These are phyloP conservation scores for Zalophus californianus DNA, from an alignment of 2,797 vertebrate genomes.

Conservation along the genomic window DNA sequence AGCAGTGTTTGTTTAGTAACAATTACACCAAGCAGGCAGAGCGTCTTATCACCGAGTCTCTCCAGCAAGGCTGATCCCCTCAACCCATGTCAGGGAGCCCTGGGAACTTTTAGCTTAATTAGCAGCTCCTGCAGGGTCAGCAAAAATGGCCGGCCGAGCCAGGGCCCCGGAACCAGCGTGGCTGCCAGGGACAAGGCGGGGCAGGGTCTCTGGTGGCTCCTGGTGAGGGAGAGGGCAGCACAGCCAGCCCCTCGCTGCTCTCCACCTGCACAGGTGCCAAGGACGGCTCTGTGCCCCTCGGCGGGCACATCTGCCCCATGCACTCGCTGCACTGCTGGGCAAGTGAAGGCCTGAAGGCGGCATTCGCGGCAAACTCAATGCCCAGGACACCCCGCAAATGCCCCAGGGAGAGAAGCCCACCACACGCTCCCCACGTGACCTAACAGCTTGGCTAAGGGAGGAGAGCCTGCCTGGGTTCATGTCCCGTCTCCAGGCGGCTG, in stretches of 20 bases:
- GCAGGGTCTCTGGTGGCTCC: neutral
- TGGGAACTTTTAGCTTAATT: conserved; percentile 75
- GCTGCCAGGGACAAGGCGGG: neutral
- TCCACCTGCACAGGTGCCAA: accelerated
- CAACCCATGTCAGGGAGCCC: conserved; percentile 70
- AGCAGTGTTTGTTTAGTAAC: conserved; percentile 69
- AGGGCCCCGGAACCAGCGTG: neutral
- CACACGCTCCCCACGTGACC: accelerated
- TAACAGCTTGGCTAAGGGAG: accelerated
- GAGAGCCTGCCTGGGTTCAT: accelerated
- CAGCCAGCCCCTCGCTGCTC: accelerated
- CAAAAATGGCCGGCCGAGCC: neutral
- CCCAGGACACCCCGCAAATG: accelerated
- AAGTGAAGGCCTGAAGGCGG: accelerated
- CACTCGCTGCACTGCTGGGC: too few relatives aligned
- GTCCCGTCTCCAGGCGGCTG: accelerated
- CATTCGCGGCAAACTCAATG: neutral
- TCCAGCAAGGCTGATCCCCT: neutral
- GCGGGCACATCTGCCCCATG: accelerated
- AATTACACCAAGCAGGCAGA: conserved; percentile 59
- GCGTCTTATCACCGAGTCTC: neutral
- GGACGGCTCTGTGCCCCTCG: accelerated
- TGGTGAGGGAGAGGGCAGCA: accelerated
- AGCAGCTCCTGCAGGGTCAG: conserved; percentile 58
- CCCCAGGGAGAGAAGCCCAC: neutral